These are phyloP conservation scores for Tipula unca DNA, from an alignment of 2,888 invertebrate genomes.

Conservation along the genomic window DNA sequence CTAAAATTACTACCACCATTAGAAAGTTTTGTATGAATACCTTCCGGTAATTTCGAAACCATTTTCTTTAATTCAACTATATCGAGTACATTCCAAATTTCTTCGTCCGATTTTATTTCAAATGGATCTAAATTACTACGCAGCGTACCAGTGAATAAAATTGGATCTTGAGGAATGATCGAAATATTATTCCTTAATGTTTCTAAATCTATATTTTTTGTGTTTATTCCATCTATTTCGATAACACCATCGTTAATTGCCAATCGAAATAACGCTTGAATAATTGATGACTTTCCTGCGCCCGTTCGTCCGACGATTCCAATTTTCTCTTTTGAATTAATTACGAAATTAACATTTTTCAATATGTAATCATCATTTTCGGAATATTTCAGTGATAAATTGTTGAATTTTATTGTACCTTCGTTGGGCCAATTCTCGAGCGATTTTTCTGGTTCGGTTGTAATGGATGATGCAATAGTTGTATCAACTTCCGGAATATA, in stretches of 20 bases:
- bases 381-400: slow-evolving; percentile 56
- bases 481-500: not conserved
- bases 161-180: slow-evolving; percentile 81
- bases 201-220: slow-evolving; percentile 55
- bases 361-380: slow-evolving; percentile 57
- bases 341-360: slow-evolving; percentile 52
- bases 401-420: slow-evolving; percentile 52
- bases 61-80: slow-evolving; percentile 66
- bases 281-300: slow-evolving; percentile 68
- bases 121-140: slow-evolving; percentile 74
- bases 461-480: slow-evolving; percentile 21
- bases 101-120: slow-evolving; percentile 54
- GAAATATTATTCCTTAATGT: slow-evolving; percentile 66
- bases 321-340: slow-evolving; percentile 45
- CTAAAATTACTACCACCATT: slow-evolving; percentile 71
- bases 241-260: slow-evolving; percentile 63
- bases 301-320: slow-evolving; percentile 75
- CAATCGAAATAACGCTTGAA: slow-evolving; percentile 63
- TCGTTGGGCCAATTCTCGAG: slow-evolving; percentile 50
- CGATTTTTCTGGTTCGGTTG: not conserved
- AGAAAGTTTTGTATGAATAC: slow-evolving; percentile 56
- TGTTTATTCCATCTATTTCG: slow-evolving; percentile 59
- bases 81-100: slow-evolving; percentile 61
- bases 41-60: slow-evolving; percentile 46
- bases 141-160: slow-evolving; percentile 65